Conservation (phyloP, 2,113 vertebrate genomes). For the Triplophysa tibetana region DNA sequence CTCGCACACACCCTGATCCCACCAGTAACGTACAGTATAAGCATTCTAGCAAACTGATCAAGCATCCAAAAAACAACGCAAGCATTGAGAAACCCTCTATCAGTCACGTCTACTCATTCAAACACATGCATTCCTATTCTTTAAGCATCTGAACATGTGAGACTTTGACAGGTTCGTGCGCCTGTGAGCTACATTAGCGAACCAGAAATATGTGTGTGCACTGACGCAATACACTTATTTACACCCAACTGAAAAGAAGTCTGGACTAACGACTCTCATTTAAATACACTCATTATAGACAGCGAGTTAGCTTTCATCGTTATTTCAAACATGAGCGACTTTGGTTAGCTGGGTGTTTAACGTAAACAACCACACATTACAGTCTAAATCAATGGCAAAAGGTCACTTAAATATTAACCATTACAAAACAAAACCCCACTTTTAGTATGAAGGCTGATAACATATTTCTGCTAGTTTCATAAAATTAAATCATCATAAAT, state of each 20-base stretch:
- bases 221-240: not conserved
- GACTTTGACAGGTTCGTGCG: not conserved
- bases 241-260: not conserved
- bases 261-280: not conserved
- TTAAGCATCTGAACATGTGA: not conserved
- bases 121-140: not conserved
- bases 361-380: constrained; percentile 42
- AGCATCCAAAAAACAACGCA: not conserved
- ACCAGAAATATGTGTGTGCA: not conserved
- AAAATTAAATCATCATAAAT: not conserved
- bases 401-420: not conserved
- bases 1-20: constrained; percentile 10
- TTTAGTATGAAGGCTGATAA: not conserved
- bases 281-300: not conserved
- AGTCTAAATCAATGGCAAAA: constrained; percentile 23
- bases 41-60: constrained; percentile 7
- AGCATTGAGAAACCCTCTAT: not conserved
- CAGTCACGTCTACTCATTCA: not conserved
- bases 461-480: not conserved
- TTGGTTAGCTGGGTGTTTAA: constrained; percentile 3
- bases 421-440: not conserved
- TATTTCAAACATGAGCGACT: not conserved
- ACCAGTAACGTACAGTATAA: not conserved
- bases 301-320: not conserved
- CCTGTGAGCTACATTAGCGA: constrained; percentile 16